These are phyloP conservation scores for Coenobita brevimanus DNA, from an alignment of 1,140 invertebrate genomes.

Conservation along the genomic window DNA sequence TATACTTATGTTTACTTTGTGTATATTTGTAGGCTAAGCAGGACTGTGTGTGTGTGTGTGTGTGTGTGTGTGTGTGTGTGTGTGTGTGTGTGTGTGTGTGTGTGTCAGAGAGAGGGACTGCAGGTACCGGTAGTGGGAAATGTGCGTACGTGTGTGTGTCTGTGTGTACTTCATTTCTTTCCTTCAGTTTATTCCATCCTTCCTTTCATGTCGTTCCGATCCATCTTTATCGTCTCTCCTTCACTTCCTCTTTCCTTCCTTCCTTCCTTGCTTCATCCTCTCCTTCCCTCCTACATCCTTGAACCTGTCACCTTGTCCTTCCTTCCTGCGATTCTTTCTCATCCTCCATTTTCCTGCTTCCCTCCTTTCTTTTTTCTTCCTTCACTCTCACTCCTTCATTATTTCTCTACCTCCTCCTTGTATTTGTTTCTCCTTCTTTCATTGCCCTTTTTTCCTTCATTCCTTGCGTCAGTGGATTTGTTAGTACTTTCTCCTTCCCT, in stretches of 20 bases:
- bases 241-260: neutral
- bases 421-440: neutral
- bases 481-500: neutral
- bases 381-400: constrained; percentile 12
- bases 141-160: constrained; percentile 4
- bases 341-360: neutral
- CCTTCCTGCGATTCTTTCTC: too few relatives aligned
- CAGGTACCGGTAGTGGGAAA: neutral
- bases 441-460: neutral
- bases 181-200: constrained; percentile 4
- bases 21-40: too few relatives aligned
- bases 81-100: too few relatives aligned
- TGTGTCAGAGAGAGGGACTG: neutral
- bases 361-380: neutral
- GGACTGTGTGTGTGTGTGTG: too few relatives aligned
- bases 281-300: neutral
- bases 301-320: too few relatives aligned
- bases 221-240: too few relatives aligned
- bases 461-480: neutral
- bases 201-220: neutral
- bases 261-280: too few relatives aligned
- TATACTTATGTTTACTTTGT: neutral
- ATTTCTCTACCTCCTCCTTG: constrained; percentile 2
- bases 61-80: too few relatives aligned
- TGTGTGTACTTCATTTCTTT: constrained; percentile 30